Base-by-base conservation (phyloP, 2,797 vertebrate species). In the Parauchenoglanis ngamensis region DNA sequence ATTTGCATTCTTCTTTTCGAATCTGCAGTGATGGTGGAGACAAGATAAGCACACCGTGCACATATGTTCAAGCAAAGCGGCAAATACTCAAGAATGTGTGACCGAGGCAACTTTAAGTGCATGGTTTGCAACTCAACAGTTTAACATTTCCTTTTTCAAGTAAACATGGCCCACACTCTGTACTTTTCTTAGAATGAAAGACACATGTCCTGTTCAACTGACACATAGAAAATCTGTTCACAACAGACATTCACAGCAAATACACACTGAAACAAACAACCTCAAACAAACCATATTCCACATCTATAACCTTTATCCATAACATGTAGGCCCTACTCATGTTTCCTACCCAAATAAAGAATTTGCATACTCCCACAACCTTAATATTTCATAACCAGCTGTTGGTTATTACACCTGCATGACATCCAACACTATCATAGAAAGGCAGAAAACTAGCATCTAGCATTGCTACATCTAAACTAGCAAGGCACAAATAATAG, bases 81-180 rank as follows among this genome's bases (percentile, higher is more conserved):
- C 49, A 52, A 19, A 54, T 17, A 52, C 10, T 25, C 10, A 73
- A 23, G 3, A 44, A 23, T 3, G 4, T 35, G 61, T 65, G 63
- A 61, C 77, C 44, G 31, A 7, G n/a, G n/a, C 56, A 81, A 72
- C 54, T 52, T 72, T 57, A 72, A 57, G 52, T 63, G 63, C 79
- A 25, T 28, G 40, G 8, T 49, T 56, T 65, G 85, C 49, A 79
- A 52, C 35, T 76, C 23, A 79, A 77, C 61, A 81, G 87, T 85
- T 85, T 85, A 84, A 79, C 63, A 61, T 85, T 84, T 87, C 86
- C 86, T 59, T 75, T 72, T 85, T 68, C n/a, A 31, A 44, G 46
- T 35, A 84, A 61, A 61, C 21, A 13, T 10, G 49, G 21, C 52
- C 40, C 15, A 79, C 44, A 65, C 15, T 70, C 70, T 54, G 56